Evolutionary conservation across 2,113 vertebrate species (phyloP).

Genomic region (Mirounga angustirostris): DNA sequence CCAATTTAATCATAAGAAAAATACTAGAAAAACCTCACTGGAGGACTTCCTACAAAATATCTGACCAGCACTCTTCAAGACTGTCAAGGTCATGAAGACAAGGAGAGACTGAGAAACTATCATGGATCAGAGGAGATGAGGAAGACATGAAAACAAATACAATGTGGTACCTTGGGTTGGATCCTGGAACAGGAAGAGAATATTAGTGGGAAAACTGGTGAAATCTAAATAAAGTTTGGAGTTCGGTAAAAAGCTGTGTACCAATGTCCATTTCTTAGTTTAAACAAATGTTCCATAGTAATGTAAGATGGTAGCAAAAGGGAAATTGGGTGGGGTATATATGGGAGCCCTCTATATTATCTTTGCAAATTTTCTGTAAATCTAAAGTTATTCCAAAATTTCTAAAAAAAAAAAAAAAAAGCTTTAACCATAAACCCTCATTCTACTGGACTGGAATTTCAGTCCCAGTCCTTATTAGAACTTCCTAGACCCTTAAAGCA

Average conservation of each 20-base stretch:
- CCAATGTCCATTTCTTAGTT: background rate
- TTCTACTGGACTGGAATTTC: background rate
- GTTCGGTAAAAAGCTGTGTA: background rate
- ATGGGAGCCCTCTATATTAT: background rate
- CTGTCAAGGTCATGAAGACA: background rate
- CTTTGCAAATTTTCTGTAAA: conserved; percentile 8
- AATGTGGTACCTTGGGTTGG: too few relatives aligned
- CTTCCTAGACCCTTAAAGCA: background rate
- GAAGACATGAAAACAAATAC: background rate
- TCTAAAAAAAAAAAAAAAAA: background rate
- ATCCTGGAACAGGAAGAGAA: background rate
- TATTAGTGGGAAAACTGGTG: background rate
- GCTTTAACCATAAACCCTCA: background rate
- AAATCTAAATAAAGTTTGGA: background rate
- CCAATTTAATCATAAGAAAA: background rate
- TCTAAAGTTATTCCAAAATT: background rate
- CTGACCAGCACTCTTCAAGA: background rate
- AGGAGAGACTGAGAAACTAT: background rate
- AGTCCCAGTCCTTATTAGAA: background rate
- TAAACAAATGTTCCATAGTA: background rate
- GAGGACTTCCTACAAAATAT: background rate
- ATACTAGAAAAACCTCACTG: background rate
- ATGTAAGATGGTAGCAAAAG: background rate
- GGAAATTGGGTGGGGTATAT: background rate
- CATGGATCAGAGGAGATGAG: background rate